These are phyloP conservation scores for Sylvietta virens DNA, from an alignment of 2,113 vertebrate genomes.

Conservation along the genomic window DNA sequence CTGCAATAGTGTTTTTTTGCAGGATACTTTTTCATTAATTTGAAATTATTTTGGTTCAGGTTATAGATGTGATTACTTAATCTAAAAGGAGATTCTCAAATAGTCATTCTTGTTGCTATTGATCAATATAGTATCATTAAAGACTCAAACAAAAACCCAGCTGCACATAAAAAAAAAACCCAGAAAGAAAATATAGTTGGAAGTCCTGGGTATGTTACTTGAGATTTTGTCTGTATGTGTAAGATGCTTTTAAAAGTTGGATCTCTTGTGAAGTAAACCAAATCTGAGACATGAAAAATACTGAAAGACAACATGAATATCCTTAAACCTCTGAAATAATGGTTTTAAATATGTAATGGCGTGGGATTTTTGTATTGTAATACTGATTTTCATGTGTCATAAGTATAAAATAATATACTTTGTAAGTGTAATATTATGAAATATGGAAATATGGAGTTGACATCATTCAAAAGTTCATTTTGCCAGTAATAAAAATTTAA, in stretches of 20 bases:
- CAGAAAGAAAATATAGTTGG: background rate
- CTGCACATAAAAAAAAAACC: background rate
- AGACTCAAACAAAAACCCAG: background rate
- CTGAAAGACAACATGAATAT: background rate
- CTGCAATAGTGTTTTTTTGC: background rate
- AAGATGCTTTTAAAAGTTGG: background rate
- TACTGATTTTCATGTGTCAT: background rate
- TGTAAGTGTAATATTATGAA: background rate
- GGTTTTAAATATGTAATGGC: background rate
- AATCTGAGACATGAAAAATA: background rate
- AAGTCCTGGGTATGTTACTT: background rate
- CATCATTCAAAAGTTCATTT: background rate
- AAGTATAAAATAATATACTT: background rate
- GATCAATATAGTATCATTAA: background rate
- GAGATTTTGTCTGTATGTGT: background rate
- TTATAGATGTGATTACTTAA: background rate
- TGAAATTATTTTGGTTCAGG: background rate
- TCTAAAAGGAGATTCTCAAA: background rate
- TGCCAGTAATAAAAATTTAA: background rate
- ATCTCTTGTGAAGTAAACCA: background rate
- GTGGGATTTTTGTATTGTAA: background rate
- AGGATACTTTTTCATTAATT: background rate
- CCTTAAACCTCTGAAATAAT: background rate
- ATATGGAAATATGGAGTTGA: background rate
- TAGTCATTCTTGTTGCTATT: background rate